These are phyloP conservation scores for Archilochus colubris DNA, from an alignment of 2,113 vertebrate genomes.

Conservation along the genomic window DNA sequence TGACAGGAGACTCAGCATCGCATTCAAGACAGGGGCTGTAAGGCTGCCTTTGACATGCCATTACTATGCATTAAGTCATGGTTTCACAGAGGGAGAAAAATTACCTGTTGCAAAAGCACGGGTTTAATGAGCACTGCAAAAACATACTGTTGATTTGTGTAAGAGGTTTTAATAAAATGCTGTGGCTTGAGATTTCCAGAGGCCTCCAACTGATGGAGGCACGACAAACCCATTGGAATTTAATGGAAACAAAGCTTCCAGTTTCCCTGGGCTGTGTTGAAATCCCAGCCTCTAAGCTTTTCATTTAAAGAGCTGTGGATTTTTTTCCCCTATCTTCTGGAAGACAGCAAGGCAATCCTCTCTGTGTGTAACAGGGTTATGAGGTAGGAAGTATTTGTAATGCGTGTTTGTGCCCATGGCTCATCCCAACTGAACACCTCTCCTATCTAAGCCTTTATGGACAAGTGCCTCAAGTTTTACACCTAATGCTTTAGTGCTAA, in stretches of 20 bases:
- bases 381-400: neutral
- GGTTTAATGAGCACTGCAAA: neutral
- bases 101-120: neutral
- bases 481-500: neutral
- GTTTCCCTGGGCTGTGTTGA: neutral
- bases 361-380: neutral
- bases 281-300: neutral
- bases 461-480: neutral
- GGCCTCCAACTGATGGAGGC: neutral
- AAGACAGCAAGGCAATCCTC: neutral
- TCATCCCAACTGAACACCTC: neutral
- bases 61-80: constrained; percentile 23
- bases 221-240: neutral
- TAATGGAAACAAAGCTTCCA: neutral
- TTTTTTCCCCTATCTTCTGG: neutral
- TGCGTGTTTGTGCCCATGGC: neutral
- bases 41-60: constrained; percentile 37
- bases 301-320: neutral
- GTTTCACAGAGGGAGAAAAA: neutral
- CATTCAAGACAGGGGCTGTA: constrained; percentile 11
- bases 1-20: constrained; percentile 67
- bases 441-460: neutral
- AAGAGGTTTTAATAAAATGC: neutral
- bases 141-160: neutral
- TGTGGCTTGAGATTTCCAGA: neutral